phyloP scores from a whole-genome alignment of 2,113 vertebrate genomes.

The Anolis sagrei region DNA sequence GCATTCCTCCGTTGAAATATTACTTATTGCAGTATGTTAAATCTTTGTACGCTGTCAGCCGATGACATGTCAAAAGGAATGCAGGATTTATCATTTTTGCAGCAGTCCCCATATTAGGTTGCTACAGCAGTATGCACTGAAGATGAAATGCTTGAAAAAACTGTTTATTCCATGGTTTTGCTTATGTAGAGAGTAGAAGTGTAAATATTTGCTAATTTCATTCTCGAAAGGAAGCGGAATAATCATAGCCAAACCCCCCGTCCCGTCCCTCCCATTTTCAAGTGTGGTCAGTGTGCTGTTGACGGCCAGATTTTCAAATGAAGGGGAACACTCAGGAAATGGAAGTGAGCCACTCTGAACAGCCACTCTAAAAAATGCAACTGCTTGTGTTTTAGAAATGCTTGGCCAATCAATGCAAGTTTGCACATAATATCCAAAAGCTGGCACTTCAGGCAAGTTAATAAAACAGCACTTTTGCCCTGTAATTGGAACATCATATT shows the following conservation, averaged over 20 bases:
- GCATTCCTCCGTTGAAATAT: neutral
- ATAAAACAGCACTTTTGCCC: neutral
- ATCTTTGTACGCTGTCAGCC: neutral
- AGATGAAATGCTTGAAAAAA: neutral
- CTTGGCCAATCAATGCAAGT: neutral
- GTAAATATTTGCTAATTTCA: too few species aligned
- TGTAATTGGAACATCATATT: neutral
- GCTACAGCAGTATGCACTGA: neutral
- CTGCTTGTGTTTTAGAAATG: constrained; percentile 3
- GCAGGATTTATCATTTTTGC: neutral
- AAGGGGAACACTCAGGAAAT: neutral
- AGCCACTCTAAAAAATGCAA: neutral
- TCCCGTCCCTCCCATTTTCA: too few species aligned
- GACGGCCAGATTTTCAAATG: neutral
- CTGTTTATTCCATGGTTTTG: neutral
- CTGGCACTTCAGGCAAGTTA: neutral
- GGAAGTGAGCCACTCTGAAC: neutral
- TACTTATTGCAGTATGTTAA: neutral
- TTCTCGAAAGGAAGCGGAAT: too few species aligned
- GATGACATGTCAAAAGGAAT: neutral
- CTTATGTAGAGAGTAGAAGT: too few species aligned
- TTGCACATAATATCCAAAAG: neutral
- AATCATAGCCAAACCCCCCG: too few species aligned
- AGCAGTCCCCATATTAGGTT: neutral
- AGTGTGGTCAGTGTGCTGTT: neutral